These are phyloP conservation scores for Chelon auratus DNA, from an alignment of 2,797 vertebrate genomes.

Conservation along the genomic window DNA sequence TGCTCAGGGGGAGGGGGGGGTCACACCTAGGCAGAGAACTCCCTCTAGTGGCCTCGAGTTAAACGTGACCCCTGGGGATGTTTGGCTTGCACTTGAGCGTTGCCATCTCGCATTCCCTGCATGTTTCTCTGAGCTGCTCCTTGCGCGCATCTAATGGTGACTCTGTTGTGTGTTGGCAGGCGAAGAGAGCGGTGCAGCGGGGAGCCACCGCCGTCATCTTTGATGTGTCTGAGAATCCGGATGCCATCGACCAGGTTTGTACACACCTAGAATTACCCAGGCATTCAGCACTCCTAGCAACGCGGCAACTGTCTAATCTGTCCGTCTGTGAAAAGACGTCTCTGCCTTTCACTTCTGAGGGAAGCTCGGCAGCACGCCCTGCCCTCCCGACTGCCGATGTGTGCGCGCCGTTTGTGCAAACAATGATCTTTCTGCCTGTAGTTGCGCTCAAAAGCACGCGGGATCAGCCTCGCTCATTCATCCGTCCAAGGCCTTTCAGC, in stretches of 20 bases:
- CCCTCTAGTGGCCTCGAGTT: constrained; percentile 84
- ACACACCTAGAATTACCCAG: constrained; percentile 31
- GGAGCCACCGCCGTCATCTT: constrained; percentile 99
- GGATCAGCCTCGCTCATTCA: constrained; percentile 56
- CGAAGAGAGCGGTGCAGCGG: constrained; percentile 95
- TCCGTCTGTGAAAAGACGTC: constrained; percentile 29
- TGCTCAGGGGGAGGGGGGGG: neutral
- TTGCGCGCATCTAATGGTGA: constrained; percentile 10
- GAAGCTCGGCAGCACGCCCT: constrained; percentile 46
- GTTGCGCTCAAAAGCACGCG: constrained; percentile 51
- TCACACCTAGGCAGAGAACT: constrained; percentile 64
- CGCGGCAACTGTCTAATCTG: constrained; percentile 12
- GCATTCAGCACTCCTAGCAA: too few species aligned
- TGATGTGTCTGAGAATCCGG: constrained; percentile 98
- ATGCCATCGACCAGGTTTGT: constrained; percentile 95
- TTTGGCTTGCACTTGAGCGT: neutral
- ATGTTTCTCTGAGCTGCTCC: neutral
- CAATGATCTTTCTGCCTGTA: constrained; percentile 68
- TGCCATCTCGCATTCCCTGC: neutral
- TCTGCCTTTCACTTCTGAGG: constrained; percentile 32
- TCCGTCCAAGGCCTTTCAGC: constrained; percentile 50
- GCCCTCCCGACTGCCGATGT: constrained; percentile 26
- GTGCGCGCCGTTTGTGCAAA: constrained; percentile 53
- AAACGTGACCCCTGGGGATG: constrained; percentile 8
- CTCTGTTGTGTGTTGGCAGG: constrained; percentile 82